Conservation (phyloP, 2,113 vertebrate genomes). For the Rhinichthys klamathensis region DNA sequence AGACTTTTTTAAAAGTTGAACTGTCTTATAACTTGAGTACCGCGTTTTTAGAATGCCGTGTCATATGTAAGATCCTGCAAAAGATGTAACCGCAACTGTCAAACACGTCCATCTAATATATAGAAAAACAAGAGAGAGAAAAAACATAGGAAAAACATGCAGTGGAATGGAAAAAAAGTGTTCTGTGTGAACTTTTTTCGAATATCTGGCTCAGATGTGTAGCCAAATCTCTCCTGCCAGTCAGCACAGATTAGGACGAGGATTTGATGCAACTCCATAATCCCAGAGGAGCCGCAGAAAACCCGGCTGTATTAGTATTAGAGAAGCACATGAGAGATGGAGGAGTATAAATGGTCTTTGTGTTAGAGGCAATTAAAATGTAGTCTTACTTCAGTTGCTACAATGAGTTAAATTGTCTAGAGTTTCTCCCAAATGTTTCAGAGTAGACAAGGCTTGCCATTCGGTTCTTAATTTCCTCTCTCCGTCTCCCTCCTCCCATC, state of each 20-base stretch:
- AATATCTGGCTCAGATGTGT: neutral
- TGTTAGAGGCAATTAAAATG: slow-evolving; percentile 23
- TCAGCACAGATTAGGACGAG: slow-evolving; percentile 56
- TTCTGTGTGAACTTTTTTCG: neutral
- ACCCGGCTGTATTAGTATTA: slow-evolving; percentile 54
- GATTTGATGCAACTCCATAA: slow-evolving; percentile 64
- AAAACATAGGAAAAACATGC: too few relatives aligned
- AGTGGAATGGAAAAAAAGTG: too few relatives aligned
- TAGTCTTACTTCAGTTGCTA: neutral
- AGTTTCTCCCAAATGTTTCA: slow-evolving; percentile 15
- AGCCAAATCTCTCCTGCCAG: slow-evolving; percentile 11
- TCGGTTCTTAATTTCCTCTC: neutral
- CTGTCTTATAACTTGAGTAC: too few relatives aligned
- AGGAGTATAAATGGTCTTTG: slow-evolving; percentile 29
- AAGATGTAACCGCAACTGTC: too few relatives aligned
- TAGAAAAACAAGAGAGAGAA: too few relatives aligned
- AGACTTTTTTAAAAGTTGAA: too few relatives aligned
- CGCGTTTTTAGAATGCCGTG: too few relatives aligned
- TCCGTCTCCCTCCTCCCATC: neutral
- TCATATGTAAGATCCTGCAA: too few relatives aligned
- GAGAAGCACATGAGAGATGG: slow-evolving; percentile 51
- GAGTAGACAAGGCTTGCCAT: neutral
- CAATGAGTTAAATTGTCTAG: neutral
- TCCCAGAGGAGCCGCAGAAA: slow-evolving; percentile 55
- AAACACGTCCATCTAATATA: too few relatives aligned